phyloP scores from a whole-genome alignment of 2,113 vertebrate species.

The Tapirus terrestris region DNA sequence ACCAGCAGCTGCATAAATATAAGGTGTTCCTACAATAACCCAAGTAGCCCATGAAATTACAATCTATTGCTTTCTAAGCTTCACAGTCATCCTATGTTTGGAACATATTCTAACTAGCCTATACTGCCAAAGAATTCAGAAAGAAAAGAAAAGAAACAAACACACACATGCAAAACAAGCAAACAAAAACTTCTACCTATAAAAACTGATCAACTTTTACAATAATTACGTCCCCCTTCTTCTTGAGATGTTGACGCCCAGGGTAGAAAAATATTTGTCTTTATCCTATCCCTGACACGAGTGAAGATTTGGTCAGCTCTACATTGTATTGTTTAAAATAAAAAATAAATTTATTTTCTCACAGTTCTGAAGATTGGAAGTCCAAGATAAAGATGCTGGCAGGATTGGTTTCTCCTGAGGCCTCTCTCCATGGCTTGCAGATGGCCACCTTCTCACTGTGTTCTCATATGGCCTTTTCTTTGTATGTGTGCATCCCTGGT shows the following conservation, averaged over 20 bases:
- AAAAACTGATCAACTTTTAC: background rate
- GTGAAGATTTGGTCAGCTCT: background rate
- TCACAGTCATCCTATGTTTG: background rate
- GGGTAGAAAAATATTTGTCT: background rate
- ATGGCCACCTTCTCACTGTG: background rate
- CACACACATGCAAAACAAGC: background rate
- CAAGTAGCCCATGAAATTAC: background rate
- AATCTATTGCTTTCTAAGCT: background rate
- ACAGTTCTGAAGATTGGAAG: background rate
- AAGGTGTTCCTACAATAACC: background rate
- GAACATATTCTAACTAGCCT: background rate
- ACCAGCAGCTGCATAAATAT: background rate
- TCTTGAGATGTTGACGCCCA: background rate
- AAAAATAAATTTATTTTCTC: background rate
- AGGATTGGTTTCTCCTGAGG: background rate
- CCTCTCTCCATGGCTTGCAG: background rate
- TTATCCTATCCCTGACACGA: background rate
- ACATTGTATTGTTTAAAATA: background rate
- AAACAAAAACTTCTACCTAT: background rate
- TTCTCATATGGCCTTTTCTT: background rate
- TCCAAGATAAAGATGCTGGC: background rate
- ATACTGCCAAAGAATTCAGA: background rate
- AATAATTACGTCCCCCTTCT: background rate
- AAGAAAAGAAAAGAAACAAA: background rate
- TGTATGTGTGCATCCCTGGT: fast-evolving